Evolutionary conservation across 2,888 invertebrate genomes (phyloP).

Genomic region (Acanthosepion pharaonis): DNA sequence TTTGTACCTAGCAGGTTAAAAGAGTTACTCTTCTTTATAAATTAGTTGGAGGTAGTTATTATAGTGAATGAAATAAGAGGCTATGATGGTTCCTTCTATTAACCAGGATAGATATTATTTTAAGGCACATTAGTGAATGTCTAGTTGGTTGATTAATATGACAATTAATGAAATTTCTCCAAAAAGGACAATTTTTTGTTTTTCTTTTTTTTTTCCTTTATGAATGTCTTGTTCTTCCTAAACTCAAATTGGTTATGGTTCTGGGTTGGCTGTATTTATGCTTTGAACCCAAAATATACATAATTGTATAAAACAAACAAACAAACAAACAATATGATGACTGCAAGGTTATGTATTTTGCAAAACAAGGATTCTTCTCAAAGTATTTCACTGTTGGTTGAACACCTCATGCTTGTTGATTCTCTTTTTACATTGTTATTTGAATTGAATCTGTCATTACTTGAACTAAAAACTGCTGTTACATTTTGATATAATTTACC

Average conservation of each 20-base stretch:
- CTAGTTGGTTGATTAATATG: too few relatives aligned
- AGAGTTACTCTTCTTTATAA: too few relatives aligned
- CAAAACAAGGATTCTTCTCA: neutral
- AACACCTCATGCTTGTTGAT: neutral
- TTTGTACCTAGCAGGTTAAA: too few relatives aligned
- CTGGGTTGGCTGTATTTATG: neutral
- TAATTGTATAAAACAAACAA: neutral
- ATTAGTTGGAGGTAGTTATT: too few relatives aligned
- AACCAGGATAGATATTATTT: too few relatives aligned
- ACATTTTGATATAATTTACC: constrained; percentile 15
- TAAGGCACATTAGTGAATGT: too few relatives aligned
- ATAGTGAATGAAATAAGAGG: too few relatives aligned
- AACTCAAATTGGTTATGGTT: neutral
- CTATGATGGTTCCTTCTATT: too few relatives aligned
- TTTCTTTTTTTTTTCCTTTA: neutral
- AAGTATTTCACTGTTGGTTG: neutral
- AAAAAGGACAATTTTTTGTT: too few relatives aligned
- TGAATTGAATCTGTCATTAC: neutral
- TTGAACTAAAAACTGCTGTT: neutral
- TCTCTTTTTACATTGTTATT: neutral
- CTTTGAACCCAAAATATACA: neutral
- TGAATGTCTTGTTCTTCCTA: neutral
- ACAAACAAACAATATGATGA: neutral
- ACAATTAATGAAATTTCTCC: too few relatives aligned
- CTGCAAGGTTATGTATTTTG: neutral